phyloP scores from a whole-genome alignment of 2,888 invertebrate genomes.

The Mycalesis mineus region DNA sequence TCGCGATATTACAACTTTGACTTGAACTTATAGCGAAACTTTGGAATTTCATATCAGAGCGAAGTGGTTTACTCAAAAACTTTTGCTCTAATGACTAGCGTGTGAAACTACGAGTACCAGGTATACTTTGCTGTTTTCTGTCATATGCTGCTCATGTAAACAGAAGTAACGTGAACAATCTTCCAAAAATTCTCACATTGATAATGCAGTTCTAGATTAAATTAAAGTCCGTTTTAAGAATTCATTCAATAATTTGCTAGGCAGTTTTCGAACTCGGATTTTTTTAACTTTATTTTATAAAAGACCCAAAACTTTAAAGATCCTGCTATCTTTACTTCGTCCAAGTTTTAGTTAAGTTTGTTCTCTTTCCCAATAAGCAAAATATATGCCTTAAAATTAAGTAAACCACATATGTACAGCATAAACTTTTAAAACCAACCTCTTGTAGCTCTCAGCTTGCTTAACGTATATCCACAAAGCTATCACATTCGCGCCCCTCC shows the following conservation, averaged over 20 bases:
- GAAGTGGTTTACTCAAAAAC: background rate
- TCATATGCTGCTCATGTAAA: no score
- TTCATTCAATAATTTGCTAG: no score
- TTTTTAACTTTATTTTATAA: no score
- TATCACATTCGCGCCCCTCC: conserved; percentile 40
- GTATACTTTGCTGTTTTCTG: no score
- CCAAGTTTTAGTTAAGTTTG: no score
- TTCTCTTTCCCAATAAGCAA: background rate
- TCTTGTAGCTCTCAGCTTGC: conserved; percentile 4
- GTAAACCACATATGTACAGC: background rate
- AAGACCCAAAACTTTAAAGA: no score
- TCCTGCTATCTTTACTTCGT: no score
- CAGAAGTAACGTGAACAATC: no score
- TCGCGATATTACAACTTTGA: conserved; percentile 37
- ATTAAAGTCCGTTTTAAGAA: no score
- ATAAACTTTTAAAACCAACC: conserved; percentile 9
- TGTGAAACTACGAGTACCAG: background rate
- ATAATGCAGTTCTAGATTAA: no score
- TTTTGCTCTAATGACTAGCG: background rate
- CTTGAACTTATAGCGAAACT: conserved; percentile 18
- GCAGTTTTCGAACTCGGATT: no score
- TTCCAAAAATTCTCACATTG: no score
- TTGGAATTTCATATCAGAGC: background rate
- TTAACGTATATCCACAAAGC: conserved; percentile 6
- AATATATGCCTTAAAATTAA: background rate